Percentiles rank a stretch among this genome's conserved stretches.
phyloP scores from a whole-genome alignment of 2,113 vertebrate species.

The Geococcyx californianus region DNA sequence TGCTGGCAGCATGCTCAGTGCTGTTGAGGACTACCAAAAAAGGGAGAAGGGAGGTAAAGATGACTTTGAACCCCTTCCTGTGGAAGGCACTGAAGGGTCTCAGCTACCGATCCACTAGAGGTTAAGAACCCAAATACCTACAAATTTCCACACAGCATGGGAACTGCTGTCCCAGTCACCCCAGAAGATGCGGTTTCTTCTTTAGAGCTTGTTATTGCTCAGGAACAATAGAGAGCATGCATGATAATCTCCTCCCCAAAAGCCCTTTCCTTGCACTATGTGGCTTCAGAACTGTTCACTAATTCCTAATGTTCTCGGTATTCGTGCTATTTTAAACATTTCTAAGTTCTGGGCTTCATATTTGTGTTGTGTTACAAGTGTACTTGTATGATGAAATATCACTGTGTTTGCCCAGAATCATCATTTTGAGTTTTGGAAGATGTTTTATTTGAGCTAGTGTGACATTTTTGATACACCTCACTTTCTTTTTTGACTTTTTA shows the following conservation, averaged over 20 bases:
- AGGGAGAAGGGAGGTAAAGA: background rate
- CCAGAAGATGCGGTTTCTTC: no score
- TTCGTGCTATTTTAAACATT: no score
- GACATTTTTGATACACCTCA: background rate
- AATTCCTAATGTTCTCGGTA: no score
- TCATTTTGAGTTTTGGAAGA: background rate
- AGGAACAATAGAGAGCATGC: no score
- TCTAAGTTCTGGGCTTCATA: no score
- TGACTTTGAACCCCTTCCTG: background rate
- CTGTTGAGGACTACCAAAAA: background rate
- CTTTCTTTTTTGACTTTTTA: background rate
- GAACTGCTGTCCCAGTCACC: background rate
- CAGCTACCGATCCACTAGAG: background rate
- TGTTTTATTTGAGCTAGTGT: background rate
- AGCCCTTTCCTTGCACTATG: no score
- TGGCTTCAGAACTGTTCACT: no score
- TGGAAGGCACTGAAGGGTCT: background rate
- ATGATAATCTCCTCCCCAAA: no score
- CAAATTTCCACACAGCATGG: fast-evolving
- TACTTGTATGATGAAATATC: no score
- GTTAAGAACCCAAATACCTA: background rate
- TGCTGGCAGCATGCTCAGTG: background rate
- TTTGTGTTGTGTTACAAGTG: no score
- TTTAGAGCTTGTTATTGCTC: no score
- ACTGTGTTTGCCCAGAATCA: no score